These are phyloP conservation scores for Manacus vitellinus DNA, from an alignment of 2,113 vertebrate genomes.

Conservation along the genomic window DNA sequence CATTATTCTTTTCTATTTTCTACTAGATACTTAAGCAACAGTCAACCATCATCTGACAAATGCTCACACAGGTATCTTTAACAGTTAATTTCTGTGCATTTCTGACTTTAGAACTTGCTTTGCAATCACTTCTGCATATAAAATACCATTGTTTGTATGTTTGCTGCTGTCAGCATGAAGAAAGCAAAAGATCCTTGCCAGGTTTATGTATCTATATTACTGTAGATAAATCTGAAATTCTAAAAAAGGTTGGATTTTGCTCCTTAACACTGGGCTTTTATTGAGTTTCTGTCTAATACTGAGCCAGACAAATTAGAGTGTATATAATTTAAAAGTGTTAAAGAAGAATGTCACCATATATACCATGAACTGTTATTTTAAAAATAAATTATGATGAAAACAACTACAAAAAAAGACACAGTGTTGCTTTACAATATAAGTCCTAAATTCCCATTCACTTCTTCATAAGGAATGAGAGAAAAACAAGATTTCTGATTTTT, in stretches of 20 bases:
- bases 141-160: background rate
- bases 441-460: background rate
- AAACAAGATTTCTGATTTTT: background rate
- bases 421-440: background rate
- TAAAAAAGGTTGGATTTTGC: fast-evolving
- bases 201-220: background rate
- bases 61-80: background rate
- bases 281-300: background rate
- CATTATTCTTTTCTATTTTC: background rate
- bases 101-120: background rate
- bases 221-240: background rate
- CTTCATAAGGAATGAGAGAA: slow-evolving; percentile 12
- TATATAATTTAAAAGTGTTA: background rate
- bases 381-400: background rate
- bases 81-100: background rate
- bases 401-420: background rate
- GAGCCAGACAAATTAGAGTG: background rate
- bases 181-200: background rate
- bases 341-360: background rate
- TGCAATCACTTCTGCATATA: background rate
- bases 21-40: background rate
- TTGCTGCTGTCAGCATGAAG: background rate
- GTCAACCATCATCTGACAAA: background rate
- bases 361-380: background rate
- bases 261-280: background rate